phyloP scores from a whole-genome alignment of 2,113 vertebrate species.

The Ailurus styani region DNA sequence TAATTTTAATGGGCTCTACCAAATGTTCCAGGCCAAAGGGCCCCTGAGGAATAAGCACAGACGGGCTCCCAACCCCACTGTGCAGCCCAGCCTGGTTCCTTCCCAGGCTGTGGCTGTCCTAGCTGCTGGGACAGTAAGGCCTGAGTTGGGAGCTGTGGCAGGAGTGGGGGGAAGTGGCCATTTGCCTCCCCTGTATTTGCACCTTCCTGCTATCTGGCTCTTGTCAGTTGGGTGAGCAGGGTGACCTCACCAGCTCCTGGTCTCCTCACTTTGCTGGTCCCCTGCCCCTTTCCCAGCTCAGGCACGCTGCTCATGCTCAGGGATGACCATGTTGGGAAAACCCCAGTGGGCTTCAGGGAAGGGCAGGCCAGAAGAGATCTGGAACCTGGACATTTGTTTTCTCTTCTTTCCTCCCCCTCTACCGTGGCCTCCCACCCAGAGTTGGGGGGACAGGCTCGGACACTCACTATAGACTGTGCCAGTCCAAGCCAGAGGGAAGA shows the following conservation, averaged over 20 bases:
- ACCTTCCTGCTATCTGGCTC: neutral
- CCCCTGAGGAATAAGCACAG: constrained; percentile 44
- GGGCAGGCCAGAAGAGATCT: neutral
- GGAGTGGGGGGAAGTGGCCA: neutral
- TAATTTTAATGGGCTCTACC: constrained; percentile 65
- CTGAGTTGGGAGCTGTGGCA: neutral
- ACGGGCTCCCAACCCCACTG: constrained; percentile 12
- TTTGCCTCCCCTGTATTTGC: neutral
- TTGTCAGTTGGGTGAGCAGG: neutral
- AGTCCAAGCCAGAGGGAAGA: neutral
- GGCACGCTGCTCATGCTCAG: neutral
- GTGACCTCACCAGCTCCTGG: neutral
- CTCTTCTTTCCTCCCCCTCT: neutral
- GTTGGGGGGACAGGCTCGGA: neutral
- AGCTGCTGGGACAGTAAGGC: neutral
- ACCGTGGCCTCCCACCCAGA: neutral
- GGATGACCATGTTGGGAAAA: neutral
- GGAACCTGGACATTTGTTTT: neutral
- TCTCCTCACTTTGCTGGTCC: neutral
- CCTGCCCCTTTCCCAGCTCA: neutral
- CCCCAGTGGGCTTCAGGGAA: neutral
- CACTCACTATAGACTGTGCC: neutral
- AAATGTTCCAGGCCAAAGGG: constrained; percentile 66
- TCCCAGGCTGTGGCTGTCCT: neutral
- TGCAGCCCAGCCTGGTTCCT: neutral